Evolutionary conservation across 1,140 invertebrate species (phyloP).

Genomic region (Penaeus indicus): DNA sequence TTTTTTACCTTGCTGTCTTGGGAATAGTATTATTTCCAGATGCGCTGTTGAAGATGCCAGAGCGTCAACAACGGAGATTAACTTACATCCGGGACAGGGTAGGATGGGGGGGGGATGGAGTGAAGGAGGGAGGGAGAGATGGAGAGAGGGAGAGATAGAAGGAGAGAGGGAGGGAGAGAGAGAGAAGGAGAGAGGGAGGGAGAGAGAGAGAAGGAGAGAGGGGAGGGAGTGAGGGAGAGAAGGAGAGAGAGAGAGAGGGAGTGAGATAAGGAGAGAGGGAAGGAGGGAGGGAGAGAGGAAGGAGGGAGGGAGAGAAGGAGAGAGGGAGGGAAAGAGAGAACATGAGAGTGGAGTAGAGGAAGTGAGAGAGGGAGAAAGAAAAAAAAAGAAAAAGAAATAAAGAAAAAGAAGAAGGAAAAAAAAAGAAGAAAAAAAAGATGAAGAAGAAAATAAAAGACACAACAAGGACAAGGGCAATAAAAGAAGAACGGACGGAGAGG

Average conservation of each 20-base stretch:
- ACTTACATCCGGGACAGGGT: too few species aligned
- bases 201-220: neutral
- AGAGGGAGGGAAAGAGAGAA: neutral
- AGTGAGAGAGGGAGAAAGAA: neutral
- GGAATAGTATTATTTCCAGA: too few species aligned
- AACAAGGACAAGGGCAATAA: neutral
- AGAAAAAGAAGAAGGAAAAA: neutral
- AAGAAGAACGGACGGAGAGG: neutral
- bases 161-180: constrained; percentile 5
- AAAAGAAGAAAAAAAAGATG: constrained; percentile 1
- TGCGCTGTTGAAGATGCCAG: too few species aligned
- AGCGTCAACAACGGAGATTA: too few species aligned
- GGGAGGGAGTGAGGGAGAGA: neutral
- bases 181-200: neutral
- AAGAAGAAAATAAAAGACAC: neutral
- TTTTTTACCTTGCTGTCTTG: too few species aligned
- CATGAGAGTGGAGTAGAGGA: neutral
- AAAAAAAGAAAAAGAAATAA: neutral
- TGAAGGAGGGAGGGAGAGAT: neutral
- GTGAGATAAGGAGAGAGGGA: neutral
- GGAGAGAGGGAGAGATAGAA: neutral
- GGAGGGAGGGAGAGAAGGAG: neutral
- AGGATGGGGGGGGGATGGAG: too few species aligned
- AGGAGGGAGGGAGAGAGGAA: neutral
- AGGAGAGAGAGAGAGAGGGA: neutral